Evolutionary conservation across 2,888 invertebrate genomes (phyloP).

Genomic region (Ophioninae sp.): DNA sequence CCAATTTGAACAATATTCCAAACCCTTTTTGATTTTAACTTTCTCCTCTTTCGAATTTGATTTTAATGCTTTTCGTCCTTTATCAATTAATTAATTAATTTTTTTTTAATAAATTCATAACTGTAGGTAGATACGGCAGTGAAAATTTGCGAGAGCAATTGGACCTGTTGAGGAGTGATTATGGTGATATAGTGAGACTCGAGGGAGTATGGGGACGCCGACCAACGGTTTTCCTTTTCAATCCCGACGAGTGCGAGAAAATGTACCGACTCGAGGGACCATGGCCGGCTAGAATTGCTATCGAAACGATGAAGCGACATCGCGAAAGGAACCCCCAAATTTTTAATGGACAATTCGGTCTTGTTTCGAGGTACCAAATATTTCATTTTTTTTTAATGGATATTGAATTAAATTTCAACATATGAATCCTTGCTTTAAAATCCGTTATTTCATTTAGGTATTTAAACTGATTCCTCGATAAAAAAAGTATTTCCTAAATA

Average conservation of each 20-base stretch:
- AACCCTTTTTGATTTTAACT: neutral
- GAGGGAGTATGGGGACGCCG: conserved; percentile 76
- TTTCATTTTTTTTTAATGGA: no score
- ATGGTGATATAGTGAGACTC: conserved; percentile 81
- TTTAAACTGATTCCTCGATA: neutral
- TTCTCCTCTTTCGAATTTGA: neutral
- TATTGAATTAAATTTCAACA: no score
- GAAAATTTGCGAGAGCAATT: conserved; percentile 62
- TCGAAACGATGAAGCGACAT: conserved; percentile 79
- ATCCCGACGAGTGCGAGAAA: conserved; percentile 72
- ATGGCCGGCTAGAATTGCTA: conserved; percentile 80
- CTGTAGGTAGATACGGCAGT: conserved; percentile 70
- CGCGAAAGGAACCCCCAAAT: conserved; percentile 78
- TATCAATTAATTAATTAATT: neutral
- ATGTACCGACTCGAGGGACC: conserved; percentile 81
- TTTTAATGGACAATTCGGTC: conserved; percentile 74
- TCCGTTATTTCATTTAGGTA: neutral
- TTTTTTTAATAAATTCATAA: neutral
- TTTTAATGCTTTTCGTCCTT: no score
- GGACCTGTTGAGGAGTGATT: conserved; percentile 69
- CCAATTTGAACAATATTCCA: neutral
- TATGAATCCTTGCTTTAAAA: neutral
- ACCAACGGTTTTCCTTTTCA: conserved; percentile 69
- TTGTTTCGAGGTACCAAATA: conserved; percentile 69
- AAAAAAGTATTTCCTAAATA: neutral